These are phyloP conservation scores for Brenthis hecate DNA, from an alignment of 2,888 invertebrate species.

Conservation along the genomic window DNA sequence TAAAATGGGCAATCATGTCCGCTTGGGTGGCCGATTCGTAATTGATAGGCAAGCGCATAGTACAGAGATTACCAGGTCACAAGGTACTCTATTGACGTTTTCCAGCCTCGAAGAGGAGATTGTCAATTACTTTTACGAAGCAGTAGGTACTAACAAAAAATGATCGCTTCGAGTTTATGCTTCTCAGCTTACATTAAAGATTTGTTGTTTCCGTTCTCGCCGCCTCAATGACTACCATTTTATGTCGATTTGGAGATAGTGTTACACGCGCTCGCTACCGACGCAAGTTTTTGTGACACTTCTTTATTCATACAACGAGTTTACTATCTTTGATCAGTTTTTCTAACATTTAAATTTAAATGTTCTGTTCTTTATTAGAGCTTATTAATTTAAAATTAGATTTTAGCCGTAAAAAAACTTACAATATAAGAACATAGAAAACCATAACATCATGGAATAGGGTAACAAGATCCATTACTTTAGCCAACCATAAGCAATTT, in stretches of 20 bases:
- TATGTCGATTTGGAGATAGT: slow-evolving; percentile 80
- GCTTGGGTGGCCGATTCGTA: slow-evolving; percentile 71
- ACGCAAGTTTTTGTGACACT: slow-evolving; percentile 78
- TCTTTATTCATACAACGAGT: slow-evolving; percentile 73
- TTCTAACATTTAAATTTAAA: slow-evolving; percentile 52
- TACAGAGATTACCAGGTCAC: slow-evolving; percentile 67
- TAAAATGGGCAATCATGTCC: slow-evolving; percentile 40
- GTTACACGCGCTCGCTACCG: slow-evolving; percentile 79
- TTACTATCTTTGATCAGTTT: slow-evolving; percentile 71
- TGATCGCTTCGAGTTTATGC: slow-evolving; percentile 59
- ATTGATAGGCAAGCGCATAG: slow-evolving; percentile 46
- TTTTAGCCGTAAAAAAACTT: background rate
- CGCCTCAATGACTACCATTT: slow-evolving; percentile 80
- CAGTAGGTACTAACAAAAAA: slow-evolving; percentile 62
- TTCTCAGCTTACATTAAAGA: slow-evolving; percentile 72
- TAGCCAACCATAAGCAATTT: slow-evolving; percentile 75
- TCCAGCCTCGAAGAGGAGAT: slow-evolving; percentile 65
- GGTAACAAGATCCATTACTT: slow-evolving; percentile 71
- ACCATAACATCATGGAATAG: slow-evolving; percentile 62
- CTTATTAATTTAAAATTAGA: background rate
- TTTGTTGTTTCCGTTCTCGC: slow-evolving; percentile 80
- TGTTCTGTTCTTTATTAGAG: slow-evolving; percentile 54
- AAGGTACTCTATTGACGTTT: slow-evolving; percentile 57
- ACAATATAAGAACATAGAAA: slow-evolving; percentile 57
- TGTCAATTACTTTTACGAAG: slow-evolving; percentile 56